Percentiles rank a stretch among this genome's conserved stretches.
These are phyloP conservation scores for Dryobotodes eremita DNA, from an alignment of 2,888 invertebrate genomes.

Conservation along the genomic window DNA sequence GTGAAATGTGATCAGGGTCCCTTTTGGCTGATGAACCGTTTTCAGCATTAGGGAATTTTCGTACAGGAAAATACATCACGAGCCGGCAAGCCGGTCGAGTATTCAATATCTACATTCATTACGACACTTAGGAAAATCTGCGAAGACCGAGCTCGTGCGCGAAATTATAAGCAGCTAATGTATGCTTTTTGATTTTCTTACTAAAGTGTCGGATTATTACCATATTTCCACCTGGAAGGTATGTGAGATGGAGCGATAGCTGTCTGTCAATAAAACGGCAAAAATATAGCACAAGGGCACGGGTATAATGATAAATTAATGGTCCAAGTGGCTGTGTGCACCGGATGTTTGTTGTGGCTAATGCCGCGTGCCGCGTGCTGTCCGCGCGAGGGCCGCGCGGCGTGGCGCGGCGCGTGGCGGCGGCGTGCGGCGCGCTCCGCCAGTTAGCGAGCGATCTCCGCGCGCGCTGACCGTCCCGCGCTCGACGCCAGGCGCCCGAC, in stretches of 20 bases:
- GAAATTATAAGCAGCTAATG: not conserved
- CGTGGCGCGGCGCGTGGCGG: slow-evolving; percentile 6
- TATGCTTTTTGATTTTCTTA: not conserved
- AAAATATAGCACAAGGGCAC: not conserved
- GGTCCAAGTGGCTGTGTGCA: not conserved
- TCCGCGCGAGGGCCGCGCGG: slow-evolving; percentile 3
- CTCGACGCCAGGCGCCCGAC: slow-evolving; percentile 1
- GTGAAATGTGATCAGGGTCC: not conserved
- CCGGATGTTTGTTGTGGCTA: slow-evolving; percentile 35
- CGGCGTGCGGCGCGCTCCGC: slow-evolving; percentile 29
- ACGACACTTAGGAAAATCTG: not conserved
- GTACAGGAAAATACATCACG: not conserved
- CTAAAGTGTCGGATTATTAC: not conserved
- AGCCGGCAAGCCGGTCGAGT: not conserved
- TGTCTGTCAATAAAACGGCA: not conserved
- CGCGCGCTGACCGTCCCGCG: slow-evolving; percentile 49
- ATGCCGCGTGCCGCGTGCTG: not conserved
- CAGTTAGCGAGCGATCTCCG: slow-evolving; percentile 52
- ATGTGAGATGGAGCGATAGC: not conserved
- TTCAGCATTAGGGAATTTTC: not conserved
- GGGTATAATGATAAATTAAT: not conserved
- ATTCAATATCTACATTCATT: not conserved
- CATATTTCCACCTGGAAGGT: not conserved
- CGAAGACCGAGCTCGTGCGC: not conserved
- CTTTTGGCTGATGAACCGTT: not conserved